phyloP scores from a whole-genome alignment of 2,797 vertebrate genomes.

The Rhynchotus rufescens region DNA sequence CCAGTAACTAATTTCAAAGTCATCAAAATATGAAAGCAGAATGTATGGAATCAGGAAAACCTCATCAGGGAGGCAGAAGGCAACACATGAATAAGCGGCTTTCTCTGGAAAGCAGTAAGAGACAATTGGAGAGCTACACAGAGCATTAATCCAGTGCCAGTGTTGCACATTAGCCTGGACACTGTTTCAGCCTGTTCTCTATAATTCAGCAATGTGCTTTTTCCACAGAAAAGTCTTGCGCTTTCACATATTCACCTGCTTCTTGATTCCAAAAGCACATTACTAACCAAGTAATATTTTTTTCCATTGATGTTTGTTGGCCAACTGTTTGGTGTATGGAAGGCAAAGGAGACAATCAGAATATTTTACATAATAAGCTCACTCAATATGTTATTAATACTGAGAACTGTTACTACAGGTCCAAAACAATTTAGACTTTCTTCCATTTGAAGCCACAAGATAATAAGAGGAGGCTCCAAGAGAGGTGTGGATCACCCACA shows the following conservation, averaged over 20 bases:
- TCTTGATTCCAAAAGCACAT: neutral
- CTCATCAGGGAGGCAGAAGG: neutral
- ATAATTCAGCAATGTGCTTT: neutral
- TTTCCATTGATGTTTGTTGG: neutral
- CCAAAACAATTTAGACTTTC: constrained; percentile 62
- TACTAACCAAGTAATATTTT: neutral
- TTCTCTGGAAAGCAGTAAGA: neutral
- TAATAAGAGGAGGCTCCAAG: constrained; percentile 73
- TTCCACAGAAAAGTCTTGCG: neutral
- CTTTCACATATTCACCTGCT: neutral
- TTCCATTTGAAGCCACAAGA: constrained; percentile 76
- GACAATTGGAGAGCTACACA: neutral
- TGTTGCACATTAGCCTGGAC: neutral
- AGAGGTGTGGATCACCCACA: constrained; percentile 78
- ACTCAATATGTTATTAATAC: constrained; percentile 34
- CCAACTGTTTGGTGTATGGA: neutral
- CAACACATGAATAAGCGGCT: neutral
- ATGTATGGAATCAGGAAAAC: neutral
- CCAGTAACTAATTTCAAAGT: neutral
- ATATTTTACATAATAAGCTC: neutral
- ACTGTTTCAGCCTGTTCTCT: neutral
- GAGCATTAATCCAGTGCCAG: neutral
- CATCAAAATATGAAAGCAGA: neutral
- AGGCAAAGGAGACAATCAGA: neutral
- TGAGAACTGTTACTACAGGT: constrained; percentile 35